Conservation (phyloP, 2,888 invertebrate genomes). For the Hypercompe scribonia region DNA sequence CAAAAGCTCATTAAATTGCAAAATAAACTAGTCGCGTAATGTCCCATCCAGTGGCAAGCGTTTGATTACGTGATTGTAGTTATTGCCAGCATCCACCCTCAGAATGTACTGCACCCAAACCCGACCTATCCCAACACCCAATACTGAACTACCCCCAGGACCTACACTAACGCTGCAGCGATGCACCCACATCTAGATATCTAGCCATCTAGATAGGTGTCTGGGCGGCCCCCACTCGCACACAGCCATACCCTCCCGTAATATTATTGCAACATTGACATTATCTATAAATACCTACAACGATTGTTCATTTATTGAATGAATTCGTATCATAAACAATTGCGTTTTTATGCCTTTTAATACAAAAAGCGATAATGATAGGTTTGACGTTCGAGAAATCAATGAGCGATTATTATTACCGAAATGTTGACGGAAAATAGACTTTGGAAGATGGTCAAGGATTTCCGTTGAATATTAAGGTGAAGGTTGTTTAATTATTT, state of each 20-base stretch:
- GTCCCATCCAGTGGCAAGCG: constrained; percentile 54
- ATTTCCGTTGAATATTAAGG: background rate
- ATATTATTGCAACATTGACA: constrained; percentile 35
- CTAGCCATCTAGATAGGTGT: constrained; percentile 66
- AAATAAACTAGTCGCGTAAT: constrained; percentile 60
- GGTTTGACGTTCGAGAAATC: background rate
- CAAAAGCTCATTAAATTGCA: constrained; percentile 61
- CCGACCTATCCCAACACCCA: constrained; percentile 55
- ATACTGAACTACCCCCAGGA: constrained; percentile 67
- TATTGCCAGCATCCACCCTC: constrained; percentile 46
- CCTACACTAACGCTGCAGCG: constrained; percentile 82
- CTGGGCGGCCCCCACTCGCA: constrained; percentile 55
- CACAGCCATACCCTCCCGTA: constrained; percentile 22
- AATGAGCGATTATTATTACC: background rate
- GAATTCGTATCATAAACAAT: constrained; percentile 29
- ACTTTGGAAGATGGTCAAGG: background rate
- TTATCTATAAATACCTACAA: constrained; percentile 23
- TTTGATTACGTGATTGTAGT: constrained; percentile 73
- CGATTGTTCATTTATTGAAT: constrained; percentile 29
- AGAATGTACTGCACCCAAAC: constrained; percentile 35
- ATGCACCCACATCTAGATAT: constrained; percentile 78
- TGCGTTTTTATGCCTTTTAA: constrained; percentile 23
- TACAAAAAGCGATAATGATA: constrained; percentile 1
- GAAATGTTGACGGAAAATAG: background rate
- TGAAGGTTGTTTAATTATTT: background rate